phyloP scores from a whole-genome alignment of 2,113 vertebrate species.

The Elephas maximus region DNA sequence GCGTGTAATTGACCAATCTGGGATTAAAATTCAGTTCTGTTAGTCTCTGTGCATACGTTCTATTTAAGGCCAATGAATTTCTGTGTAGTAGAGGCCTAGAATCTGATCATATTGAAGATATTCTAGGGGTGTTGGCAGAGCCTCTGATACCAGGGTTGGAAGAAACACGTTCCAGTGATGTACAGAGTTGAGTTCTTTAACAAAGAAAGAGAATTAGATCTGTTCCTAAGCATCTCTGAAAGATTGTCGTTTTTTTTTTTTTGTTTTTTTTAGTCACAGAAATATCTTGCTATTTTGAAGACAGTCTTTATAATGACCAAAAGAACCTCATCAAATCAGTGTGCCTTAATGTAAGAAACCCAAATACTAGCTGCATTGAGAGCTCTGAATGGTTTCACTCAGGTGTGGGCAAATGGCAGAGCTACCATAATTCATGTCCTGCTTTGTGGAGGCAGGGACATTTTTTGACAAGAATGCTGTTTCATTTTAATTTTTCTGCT shows the following conservation, averaged over 20 bases:
- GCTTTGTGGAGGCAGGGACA: background rate
- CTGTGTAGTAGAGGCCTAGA: background rate
- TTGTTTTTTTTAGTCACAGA: conserved; percentile 55
- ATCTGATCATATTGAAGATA: conserved; percentile 16
- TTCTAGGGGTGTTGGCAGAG: background rate
- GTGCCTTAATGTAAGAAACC: background rate
- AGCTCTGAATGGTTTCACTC: background rate
- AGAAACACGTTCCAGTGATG: background rate
- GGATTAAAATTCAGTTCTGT: conserved; percentile 6
- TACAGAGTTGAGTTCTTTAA: conserved; percentile 16
- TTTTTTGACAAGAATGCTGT: conserved; percentile 62
- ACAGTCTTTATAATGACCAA: background rate
- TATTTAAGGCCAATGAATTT: background rate
- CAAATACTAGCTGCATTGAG: background rate
- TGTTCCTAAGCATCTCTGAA: background rate
- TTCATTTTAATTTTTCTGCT: conserved; percentile 59
- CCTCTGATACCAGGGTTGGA: background rate
- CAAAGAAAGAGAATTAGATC: conserved; percentile 51
- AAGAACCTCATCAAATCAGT: background rate
- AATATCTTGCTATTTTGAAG: conserved; percentile 63
- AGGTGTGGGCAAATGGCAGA: background rate
- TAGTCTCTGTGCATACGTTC: background rate
- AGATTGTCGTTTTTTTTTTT: conserved; percentile 21
- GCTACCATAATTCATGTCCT: conserved; percentile 30
- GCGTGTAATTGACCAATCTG: background rate